These are phyloP conservation scores for Diogma glabrata DNA, from an alignment of 2,888 invertebrate species.

Conservation along the genomic window DNA sequence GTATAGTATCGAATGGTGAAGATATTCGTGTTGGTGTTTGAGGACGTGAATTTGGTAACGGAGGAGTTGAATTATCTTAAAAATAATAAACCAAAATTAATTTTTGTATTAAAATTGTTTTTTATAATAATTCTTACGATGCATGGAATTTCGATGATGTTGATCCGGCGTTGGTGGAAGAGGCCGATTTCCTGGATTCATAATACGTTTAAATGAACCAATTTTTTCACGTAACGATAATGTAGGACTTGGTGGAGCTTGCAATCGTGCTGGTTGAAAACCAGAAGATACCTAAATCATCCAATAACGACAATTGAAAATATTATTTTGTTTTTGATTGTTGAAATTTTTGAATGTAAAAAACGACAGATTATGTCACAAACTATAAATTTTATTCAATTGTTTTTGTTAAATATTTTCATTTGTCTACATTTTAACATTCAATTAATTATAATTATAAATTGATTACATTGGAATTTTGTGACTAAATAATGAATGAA, in stretches of 20 bases:
- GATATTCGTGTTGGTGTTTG: constrained; percentile 17
- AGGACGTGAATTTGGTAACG: too few species aligned
- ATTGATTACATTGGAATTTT: too few species aligned
- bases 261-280: constrained; percentile 9
- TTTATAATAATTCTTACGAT: not conserved
- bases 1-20: constrained; percentile 34
- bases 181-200: constrained; percentile 35
- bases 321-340: too few species aligned
- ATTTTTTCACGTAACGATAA: constrained; percentile 26
- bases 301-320: too few species aligned
- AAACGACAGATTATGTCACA: constrained; percentile 6
- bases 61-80: too few species aligned
- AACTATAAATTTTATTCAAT: not conserved
- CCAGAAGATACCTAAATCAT: too few species aligned
- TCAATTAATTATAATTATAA: too few species aligned
- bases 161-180: constrained; percentile 41
- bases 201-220: constrained; percentile 22
- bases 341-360: constrained; percentile 8
- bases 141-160: not conserved
- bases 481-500: too few species aligned
- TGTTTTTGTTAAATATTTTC: not conserved
- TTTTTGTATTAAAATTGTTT: too few species aligned
- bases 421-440: constrained; percentile 5
- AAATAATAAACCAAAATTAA: too few species aligned
- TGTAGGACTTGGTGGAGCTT: constrained; percentile 22